Conservation (phyloP, 30 jellyfish, hydroid and myxozoan species). For the Mastigias papua region DNA sequence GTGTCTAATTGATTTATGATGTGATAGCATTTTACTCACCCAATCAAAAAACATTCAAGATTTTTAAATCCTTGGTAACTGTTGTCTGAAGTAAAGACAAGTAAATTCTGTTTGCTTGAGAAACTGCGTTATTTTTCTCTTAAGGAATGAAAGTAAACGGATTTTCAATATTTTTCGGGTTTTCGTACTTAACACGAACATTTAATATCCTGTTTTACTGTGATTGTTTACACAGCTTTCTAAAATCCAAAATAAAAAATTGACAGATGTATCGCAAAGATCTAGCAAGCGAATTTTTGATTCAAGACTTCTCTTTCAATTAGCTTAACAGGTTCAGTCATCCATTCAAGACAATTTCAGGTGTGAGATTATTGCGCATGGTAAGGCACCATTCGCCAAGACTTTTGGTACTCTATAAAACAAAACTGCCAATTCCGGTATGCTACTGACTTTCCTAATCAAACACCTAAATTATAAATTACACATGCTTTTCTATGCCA, state of each 20-base stretch:
- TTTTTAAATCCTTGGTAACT: background rate
- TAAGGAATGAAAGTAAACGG: background rate
- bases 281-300: background rate
- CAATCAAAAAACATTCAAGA: background rate
- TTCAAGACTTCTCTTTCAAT: background rate
- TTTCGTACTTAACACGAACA: background rate
- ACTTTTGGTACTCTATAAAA: too few species aligned
- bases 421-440: too few species aligned
- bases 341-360: background rate
- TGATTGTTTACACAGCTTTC: slow-evolving; percentile 8
- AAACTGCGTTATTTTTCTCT: background rate
- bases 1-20: background rate
- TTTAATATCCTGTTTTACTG: background rate
- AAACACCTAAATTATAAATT: too few species aligned
- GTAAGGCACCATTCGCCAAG: too few species aligned
- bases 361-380: too few species aligned
- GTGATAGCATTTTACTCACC: background rate
- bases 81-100: background rate
- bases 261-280: background rate
- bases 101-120: background rate
- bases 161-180: background rate
- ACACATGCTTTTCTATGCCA: too few species aligned
- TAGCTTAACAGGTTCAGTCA: background rate
- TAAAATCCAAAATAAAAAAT: background rate
- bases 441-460: too few species aligned